Conservation (phyloP, 1,140 invertebrate species). For the Drosophila tristis region DNA sequence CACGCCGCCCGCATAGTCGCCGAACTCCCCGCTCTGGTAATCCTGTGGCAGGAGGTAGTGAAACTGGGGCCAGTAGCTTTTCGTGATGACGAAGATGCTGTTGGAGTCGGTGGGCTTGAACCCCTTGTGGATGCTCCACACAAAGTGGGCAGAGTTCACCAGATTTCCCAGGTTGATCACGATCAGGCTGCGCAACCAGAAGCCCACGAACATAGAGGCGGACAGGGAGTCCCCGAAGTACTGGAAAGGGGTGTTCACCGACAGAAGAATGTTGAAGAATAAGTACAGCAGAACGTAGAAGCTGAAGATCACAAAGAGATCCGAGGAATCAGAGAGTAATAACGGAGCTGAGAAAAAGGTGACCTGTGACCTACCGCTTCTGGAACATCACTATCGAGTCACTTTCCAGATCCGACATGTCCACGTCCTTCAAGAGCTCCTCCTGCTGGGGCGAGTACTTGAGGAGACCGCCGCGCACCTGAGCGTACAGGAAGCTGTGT, state of each 20-base stretch:
- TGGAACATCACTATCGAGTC: constrained; percentile 96
- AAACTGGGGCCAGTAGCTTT: constrained; percentile 91
- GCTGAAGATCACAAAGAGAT: constrained; percentile 83
- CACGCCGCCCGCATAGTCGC: constrained; percentile 88
- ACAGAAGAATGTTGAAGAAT: constrained; percentile 88
- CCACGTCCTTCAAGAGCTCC: constrained; percentile 89
- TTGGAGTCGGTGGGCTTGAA: constrained; percentile 91
- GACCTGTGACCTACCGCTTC: constrained; percentile 86
- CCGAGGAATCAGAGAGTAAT: neutral
- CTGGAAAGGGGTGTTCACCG: constrained; percentile 89
- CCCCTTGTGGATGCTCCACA: constrained; percentile 89
- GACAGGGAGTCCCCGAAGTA: constrained; percentile 89
- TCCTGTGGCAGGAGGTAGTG: constrained; percentile 91
- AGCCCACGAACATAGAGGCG: constrained; percentile 87
- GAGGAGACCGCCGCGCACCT: constrained; percentile 89
- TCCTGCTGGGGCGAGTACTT: constrained; percentile 90
- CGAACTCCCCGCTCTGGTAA: constrained; percentile 91
- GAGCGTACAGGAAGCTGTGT: constrained; percentile 94
- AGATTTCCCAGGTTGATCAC: constrained; percentile 88
- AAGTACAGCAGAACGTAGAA: constrained; percentile 89
- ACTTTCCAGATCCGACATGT: constrained; percentile 92
- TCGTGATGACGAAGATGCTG: constrained; percentile 89
- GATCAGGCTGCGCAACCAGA: constrained; percentile 88
- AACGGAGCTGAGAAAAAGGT: too few species aligned
- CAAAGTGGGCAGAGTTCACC: constrained; percentile 88